These are phyloP conservation scores for Acipenser oxyrinchus DNA, from an alignment of 2,797 vertebrate species.

Conservation along the genomic window DNA sequence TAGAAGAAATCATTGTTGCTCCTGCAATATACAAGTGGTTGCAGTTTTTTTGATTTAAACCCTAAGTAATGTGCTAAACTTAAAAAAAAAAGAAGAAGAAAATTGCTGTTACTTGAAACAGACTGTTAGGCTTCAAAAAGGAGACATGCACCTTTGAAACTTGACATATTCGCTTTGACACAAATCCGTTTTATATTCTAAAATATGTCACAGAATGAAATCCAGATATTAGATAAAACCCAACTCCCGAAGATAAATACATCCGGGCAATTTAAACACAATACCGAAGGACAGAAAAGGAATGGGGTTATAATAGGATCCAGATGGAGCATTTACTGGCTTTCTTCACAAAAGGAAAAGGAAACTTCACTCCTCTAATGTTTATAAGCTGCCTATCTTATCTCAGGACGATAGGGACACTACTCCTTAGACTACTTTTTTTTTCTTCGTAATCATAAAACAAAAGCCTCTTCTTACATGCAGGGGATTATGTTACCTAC, in stretches of 20 bases:
- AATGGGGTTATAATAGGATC: constrained; percentile 1
- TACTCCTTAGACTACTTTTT: background rate
- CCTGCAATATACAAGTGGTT: too few species aligned
- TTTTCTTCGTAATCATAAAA: too few species aligned
- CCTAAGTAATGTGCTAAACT: too few species aligned
- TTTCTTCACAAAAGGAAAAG: background rate
- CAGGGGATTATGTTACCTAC: too few species aligned
- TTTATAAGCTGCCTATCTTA: background rate
- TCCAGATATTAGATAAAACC: constrained; percentile 14
- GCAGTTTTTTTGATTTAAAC: too few species aligned
- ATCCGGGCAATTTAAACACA: constrained; percentile 1
- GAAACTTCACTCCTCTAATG: constrained; percentile 6
- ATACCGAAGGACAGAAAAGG: background rate
- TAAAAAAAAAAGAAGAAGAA: too few species aligned
- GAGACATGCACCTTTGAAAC: background rate
- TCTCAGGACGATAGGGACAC: background rate
- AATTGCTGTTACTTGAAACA: background rate
- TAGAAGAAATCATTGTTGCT: too few species aligned
- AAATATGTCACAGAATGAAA: constrained; percentile 16
- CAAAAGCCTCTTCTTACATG: too few species aligned
- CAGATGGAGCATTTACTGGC: background rate
- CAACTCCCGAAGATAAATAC: constrained; percentile 8
- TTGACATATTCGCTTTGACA: constrained; percentile 10
- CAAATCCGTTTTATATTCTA: constrained; percentile 14
- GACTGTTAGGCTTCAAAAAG: background rate